phyloP scores from a whole-genome alignment of 1,140 invertebrate genomes.

The Dryas iulia region DNA sequence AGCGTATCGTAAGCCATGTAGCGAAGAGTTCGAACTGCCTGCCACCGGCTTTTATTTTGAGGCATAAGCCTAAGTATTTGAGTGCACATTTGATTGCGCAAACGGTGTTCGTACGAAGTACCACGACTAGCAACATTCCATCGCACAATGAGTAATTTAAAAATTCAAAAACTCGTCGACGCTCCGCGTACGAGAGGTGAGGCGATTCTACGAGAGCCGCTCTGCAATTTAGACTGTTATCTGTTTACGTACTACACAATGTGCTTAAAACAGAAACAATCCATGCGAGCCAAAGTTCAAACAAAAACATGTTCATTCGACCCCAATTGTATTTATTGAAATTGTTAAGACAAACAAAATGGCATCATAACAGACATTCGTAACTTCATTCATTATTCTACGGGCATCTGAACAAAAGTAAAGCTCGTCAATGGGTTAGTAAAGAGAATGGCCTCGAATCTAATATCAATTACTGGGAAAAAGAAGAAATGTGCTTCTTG shows the following conservation, averaged over 20 bases:
- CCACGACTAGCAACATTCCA: conserved; percentile 69
- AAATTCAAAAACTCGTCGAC: conserved; percentile 81
- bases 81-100: conserved; percentile 62
- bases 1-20: conserved; percentile 42
- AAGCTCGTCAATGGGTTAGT: conserved; percentile 27
- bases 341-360: conserved; percentile 42
- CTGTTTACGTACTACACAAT: conserved; percentile 53
- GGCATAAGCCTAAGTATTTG: conserved; percentile 52
- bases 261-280: conserved; percentile 46
- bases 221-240: conserved; percentile 73
- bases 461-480: conserved; percentile 54
- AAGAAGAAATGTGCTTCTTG: conserved; percentile 47
- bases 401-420: conserved; percentile 32
- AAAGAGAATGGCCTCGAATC: conserved; percentile 44
- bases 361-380: conserved; percentile 21
- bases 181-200: conserved; percentile 59
- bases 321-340: conserved; percentile 27
- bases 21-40: conserved; percentile 41
- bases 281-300: conserved; percentile 23
- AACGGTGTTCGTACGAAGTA: conserved; percentile 38
- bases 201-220: conserved; percentile 64
- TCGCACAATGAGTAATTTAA: conserved; percentile 81
- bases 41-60: conserved; percentile 52
- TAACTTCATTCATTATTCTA: conserved; percentile 39
- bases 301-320: conserved; percentile 25